Evolutionary conservation across 64 coral and sea anemone genomes (phyloP).

Genomic region (Pachyseris speciosa): DNA sequence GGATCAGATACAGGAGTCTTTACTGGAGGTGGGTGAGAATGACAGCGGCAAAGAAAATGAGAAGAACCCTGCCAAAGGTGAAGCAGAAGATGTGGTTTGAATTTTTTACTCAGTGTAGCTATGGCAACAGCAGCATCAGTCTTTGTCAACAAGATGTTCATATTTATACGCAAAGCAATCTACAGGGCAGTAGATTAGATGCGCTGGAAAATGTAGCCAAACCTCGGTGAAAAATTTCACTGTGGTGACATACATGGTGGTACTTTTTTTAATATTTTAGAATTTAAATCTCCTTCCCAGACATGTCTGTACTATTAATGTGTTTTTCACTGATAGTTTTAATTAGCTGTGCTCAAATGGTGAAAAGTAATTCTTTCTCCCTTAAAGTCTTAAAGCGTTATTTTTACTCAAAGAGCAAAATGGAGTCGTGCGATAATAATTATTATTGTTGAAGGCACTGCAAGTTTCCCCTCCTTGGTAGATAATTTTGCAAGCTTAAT

Average conservation of each 20-base stretch:
- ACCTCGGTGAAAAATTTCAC: not conserved
- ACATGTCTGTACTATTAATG: not conserved
- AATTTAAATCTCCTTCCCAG: not conserved
- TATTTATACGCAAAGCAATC: not conserved
- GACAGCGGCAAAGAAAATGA: not conserved
- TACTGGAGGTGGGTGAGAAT: not conserved
- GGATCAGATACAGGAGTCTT: conserved; percentile 25
- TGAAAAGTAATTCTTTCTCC: no score
- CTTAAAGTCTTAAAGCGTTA: no score
- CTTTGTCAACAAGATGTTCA: not conserved
- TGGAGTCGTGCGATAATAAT: no score
- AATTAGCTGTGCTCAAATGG: no score
- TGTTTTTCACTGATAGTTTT: no score
- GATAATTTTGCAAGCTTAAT: not conserved
- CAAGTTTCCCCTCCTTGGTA: no score
- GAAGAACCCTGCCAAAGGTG: not conserved
- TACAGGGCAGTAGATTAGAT: no score
- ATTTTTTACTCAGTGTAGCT: not conserved
- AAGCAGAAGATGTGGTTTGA: not conserved
- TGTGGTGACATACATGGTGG: not conserved
- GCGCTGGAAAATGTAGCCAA: not conserved
- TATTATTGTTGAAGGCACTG: not conserved
- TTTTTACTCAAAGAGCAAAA: no score
- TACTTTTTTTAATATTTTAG: conserved; percentile 11
- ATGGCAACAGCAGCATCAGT: no score